phyloP scores from a whole-genome alignment of 2,888 invertebrate genomes.

The Drosophila melanocephala region DNA sequence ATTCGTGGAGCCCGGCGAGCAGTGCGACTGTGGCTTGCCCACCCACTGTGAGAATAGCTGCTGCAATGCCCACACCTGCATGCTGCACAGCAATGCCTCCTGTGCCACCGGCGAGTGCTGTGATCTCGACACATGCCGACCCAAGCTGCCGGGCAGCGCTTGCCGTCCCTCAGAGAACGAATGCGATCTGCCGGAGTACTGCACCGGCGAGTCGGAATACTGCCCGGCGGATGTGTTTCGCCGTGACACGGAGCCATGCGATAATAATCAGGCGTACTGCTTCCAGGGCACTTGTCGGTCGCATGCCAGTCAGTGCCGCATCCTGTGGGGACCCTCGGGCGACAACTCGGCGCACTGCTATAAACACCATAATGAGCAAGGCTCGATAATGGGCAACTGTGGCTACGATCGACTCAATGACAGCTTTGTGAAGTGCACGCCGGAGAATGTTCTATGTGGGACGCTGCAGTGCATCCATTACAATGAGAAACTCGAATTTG shows the following conservation, averaged over 20 bases:
- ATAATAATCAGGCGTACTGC: slow-evolving; percentile 92
- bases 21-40: slow-evolving; percentile 95
- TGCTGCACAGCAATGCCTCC: slow-evolving; percentile 93
- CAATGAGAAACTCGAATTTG: slow-evolving; percentile 97
- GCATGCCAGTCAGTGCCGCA: slow-evolving; percentile 95
- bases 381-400: slow-evolving; percentile 95
- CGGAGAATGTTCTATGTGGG: slow-evolving; percentile 93
- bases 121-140: slow-evolving; percentile 89
- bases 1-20: slow-evolving; percentile 97
- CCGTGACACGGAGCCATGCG: slow-evolving; percentile 94
- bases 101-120: slow-evolving; percentile 98
- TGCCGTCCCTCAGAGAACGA: slow-evolving; percentile 94
- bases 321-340: slow-evolving; percentile 97
- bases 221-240: slow-evolving; percentile 96
- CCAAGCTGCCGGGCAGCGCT: slow-evolving; percentile 86
- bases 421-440: slow-evolving; percentile 90
- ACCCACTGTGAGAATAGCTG: slow-evolving; percentile 93
- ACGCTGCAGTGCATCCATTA: slow-evolving; percentile 97
- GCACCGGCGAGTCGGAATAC: slow-evolving; percentile 96
- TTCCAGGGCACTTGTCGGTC: slow-evolving; percentile 95
- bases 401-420: slow-evolving; percentile 93
- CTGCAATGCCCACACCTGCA: slow-evolving; percentile 94
- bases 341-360: slow-evolving; percentile 94
- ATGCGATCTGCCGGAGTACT: slow-evolving; percentile 98
- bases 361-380: slow-evolving; percentile 90